Evolutionary conservation across 2,888 invertebrate species (phyloP).

Genomic region (Escarpia spicata): DNA sequence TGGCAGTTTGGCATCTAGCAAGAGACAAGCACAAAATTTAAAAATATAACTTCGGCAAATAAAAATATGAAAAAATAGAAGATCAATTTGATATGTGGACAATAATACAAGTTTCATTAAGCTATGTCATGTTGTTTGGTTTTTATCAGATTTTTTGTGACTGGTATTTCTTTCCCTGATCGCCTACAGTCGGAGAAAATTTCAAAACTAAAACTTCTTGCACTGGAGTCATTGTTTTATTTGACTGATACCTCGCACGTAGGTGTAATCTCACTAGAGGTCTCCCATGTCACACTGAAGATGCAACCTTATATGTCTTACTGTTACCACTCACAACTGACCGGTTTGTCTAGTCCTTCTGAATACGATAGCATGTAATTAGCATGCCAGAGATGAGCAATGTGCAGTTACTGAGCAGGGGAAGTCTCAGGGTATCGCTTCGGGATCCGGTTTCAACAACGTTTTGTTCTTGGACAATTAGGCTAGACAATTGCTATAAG

Average conservation of each 20-base stretch:
- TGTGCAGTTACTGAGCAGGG: neutral
- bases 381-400: neutral
- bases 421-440: neutral
- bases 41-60: no score
- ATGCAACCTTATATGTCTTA: neutral
- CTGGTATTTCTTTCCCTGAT: no score
- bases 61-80: neutral
- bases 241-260: neutral
- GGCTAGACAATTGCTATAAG: conserved; percentile 2
- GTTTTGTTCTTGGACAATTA: conserved; percentile 12
- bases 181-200: no score
- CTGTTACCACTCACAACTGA: neutral
- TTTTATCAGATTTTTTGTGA: no score
- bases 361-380: neutral
- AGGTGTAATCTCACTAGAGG: neutral
- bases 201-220: neutral
- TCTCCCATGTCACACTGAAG: neutral
- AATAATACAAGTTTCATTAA: neutral
- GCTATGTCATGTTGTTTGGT: no score
- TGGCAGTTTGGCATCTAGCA: no score
- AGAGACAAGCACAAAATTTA: no score
- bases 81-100: neutral
- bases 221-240: neutral
- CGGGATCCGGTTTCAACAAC: neutral
- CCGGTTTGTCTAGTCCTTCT: neutral